Percentiles rank a stretch among this genome's conserved stretches.
phyloP scores from a whole-genome alignment of 2,888 invertebrate genomes.

The Drosophila fulvimacula region DNA sequence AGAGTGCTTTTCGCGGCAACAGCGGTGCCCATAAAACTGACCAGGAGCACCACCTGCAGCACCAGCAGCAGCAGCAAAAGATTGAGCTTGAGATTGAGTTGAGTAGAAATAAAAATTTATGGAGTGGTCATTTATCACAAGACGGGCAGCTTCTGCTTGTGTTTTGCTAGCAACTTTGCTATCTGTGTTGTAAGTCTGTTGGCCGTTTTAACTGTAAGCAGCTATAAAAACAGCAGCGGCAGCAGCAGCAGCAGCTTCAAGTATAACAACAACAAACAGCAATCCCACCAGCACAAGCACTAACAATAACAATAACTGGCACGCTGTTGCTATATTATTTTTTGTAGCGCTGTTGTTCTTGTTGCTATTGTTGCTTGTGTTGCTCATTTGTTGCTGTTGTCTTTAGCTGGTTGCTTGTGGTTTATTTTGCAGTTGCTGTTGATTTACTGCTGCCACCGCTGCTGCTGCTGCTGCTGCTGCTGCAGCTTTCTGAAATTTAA shows the following conservation, averaged over 20 bases:
- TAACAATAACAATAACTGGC: conserved; percentile 59
- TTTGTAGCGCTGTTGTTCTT: conserved; percentile 17
- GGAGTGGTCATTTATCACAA: conserved; percentile 74
- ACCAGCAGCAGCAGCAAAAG: conserved; percentile 31
- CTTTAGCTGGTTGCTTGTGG: conserved; percentile 49
- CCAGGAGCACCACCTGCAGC: conserved; percentile 39
- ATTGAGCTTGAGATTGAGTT: conserved; percentile 70
- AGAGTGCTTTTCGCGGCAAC: conserved; percentile 42
- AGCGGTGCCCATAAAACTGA: conserved; percentile 57
- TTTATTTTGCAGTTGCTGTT: conserved; percentile 57
- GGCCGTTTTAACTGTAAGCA: conserved; percentile 62
- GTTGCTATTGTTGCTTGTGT: conserved; percentile 19
- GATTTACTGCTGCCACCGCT: conserved; percentile 35
- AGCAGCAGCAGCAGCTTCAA: conserved; percentile 23
- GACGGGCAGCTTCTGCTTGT: conserved; percentile 50
- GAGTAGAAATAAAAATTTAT: conserved; percentile 75
- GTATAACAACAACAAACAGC: conserved; percentile 29
- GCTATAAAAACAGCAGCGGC: conserved; percentile 50
- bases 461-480: conserved; percentile 7
- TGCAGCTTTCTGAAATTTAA: conserved; percentile 58
- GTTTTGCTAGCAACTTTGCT: conserved; percentile 40
- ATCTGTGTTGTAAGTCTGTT: conserved; percentile 52
- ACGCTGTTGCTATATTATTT: conserved; percentile 44
- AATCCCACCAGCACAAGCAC: conserved; percentile 23
- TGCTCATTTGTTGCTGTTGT: conserved; percentile 59